These are phyloP conservation scores for Carpatolechia fugitivella DNA, from an alignment of 2,888 invertebrate species.

Conservation along the genomic window DNA sequence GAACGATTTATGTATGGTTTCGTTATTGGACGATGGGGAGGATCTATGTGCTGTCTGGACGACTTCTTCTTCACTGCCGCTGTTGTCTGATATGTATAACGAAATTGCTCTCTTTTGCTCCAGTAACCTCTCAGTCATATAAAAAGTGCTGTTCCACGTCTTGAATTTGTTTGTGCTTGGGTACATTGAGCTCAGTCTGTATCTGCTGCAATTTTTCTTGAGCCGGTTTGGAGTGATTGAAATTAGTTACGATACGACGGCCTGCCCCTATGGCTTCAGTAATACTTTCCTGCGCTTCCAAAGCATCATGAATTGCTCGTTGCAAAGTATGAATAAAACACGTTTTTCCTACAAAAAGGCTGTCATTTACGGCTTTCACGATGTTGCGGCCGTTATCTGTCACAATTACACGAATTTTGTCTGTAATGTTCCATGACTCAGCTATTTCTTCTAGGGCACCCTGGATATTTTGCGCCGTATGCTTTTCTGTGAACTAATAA, in stretches of 20 bases:
- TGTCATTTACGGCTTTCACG: slow-evolving; percentile 1
- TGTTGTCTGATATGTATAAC: slow-evolving; percentile 24
- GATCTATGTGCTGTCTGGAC: too few species aligned
- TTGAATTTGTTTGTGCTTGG: slow-evolving; percentile 32
- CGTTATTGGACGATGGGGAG: too few species aligned
- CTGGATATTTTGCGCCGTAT: too few species aligned
- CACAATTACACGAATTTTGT: too few species aligned
- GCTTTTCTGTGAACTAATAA: too few species aligned
- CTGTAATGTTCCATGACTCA: too few species aligned
- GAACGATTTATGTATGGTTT: too few species aligned
- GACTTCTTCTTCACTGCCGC: too few species aligned
- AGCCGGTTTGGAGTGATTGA: slow-evolving; percentile 31
- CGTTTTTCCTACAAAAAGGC: neutral
- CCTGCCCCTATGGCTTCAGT: slow-evolving; percentile 27
- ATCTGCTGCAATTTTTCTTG: slow-evolving; percentile 26
- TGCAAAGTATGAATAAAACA: slow-evolving; percentile 11
- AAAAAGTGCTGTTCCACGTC: slow-evolving; percentile 32
- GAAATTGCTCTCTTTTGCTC: slow-evolving; percentile 30
- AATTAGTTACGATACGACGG: slow-evolving; percentile 38
- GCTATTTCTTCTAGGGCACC: too few species aligned
- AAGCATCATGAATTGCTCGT: slow-evolving; percentile 27
- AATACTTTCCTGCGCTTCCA: slow-evolving; percentile 33
- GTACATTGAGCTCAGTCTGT: slow-evolving; percentile 33
- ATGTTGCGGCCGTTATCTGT: too few species aligned
- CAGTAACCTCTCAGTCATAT: slow-evolving; percentile 25